Percentiles rank a stretch among this genome's conserved stretches.
Evolutionary conservation across 2,797 vertebrate genomes (phyloP).

Genomic region (Mormyrus proboscirostris): DNA sequence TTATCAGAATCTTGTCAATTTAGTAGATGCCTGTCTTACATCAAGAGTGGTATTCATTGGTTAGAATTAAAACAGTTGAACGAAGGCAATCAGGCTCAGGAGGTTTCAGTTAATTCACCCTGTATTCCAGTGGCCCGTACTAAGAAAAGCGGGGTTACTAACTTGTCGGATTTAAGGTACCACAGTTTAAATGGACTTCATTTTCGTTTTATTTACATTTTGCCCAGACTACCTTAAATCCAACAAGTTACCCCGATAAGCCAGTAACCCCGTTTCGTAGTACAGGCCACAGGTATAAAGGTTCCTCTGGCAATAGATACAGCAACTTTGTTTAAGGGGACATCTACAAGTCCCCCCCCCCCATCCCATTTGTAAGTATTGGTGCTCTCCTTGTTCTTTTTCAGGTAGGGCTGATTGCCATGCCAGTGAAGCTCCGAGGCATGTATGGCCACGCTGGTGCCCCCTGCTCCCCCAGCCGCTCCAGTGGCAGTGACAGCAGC

Average conservation of each 20-base stretch:
- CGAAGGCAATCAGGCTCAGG: not conserved
- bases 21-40: not conserved
- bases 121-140: not conserved
- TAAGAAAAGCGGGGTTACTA: too few relatives aligned
- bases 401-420: not conserved
- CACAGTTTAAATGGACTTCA: too few relatives aligned
- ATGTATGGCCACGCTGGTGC: constrained; percentile 40
- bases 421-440: not conserved
- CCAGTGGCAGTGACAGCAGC: constrained; percentile 54
- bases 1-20: not conserved
- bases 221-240: too few relatives aligned
- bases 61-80: not conserved
- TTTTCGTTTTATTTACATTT: too few relatives aligned
- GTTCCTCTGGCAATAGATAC: not conserved
- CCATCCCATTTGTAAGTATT: not conserved
- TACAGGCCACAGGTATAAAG: not conserved
- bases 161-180: too few relatives aligned
- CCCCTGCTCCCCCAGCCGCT: constrained; percentile 29
- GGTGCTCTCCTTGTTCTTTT: not conserved
- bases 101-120: not conserved
- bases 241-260: too few relatives aligned
- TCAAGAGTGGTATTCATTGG: not conserved
- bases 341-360: not conserved
- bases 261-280: too few relatives aligned
- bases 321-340: not conserved